phyloP scores from a whole-genome alignment of 2,888 invertebrate species.

The Philereme transversata region DNA sequence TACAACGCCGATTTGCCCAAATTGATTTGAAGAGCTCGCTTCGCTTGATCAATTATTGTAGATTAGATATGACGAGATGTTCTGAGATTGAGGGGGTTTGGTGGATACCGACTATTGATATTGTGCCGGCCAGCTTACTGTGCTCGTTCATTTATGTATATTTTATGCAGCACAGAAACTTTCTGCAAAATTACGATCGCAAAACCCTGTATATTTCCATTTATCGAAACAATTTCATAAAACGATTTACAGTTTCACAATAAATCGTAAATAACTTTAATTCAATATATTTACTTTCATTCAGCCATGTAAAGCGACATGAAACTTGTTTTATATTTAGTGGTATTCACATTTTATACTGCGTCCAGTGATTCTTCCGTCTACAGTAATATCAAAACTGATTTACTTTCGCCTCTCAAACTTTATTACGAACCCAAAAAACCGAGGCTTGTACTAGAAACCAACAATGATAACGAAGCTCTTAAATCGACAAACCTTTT shows the following conservation, averaged over 20 bases:
- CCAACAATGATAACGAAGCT: slow-evolving; percentile 12
- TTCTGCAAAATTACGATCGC: too few species aligned
- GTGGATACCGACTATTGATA: too few species aligned
- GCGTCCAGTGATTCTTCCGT: slow-evolving; percentile 39
- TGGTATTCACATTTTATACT: slow-evolving; percentile 31
- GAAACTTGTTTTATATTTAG: slow-evolving; percentile 30
- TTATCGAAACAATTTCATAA: slow-evolving; percentile 30
- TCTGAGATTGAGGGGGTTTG: too few species aligned
- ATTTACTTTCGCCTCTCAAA: slow-evolving; percentile 33
- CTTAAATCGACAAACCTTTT: slow-evolving; percentile 1
- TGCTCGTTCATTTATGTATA: too few species aligned
- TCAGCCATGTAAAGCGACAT: slow-evolving; percentile 38
- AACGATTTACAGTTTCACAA: slow-evolving; percentile 29
- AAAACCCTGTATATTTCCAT: neutral
- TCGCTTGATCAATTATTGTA: too few species aligned
- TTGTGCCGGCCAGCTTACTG: too few species aligned
- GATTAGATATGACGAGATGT: too few species aligned
- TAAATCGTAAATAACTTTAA: slow-evolving; percentile 30
- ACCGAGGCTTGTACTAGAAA: slow-evolving; percentile 4
- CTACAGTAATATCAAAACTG: slow-evolving; percentile 37
- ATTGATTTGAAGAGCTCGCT: too few species aligned
- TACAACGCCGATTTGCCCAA: too few species aligned
- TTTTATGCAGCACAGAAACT: too few species aligned
- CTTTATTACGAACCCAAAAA: slow-evolving; percentile 7
- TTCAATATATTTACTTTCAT: slow-evolving; percentile 13